Conservation (phyloP, 2,888 invertebrate species). For the Acrobasis suavella region DNA sequence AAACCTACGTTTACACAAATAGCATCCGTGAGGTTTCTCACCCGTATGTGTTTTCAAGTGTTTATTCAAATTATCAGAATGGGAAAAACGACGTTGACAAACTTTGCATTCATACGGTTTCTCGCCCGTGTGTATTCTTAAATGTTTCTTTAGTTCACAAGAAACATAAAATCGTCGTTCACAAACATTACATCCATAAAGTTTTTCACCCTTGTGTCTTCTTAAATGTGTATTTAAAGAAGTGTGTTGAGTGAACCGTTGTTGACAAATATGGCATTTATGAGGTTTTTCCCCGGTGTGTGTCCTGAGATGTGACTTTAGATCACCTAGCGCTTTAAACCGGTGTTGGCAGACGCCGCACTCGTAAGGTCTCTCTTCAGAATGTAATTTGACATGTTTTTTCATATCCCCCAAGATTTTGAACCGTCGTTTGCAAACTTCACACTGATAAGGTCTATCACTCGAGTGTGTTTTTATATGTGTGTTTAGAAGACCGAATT, state of each 20-base stretch:
- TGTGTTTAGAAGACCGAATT: neutral
- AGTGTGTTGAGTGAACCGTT: neutral
- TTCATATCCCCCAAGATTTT: neutral
- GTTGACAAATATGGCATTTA: neutral
- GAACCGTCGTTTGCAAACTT: neutral
- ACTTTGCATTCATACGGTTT: neutral
- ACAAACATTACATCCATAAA: neutral
- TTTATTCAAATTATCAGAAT: neutral
- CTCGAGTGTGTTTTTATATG: neutral
- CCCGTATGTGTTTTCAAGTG: neutral
- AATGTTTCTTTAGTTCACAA: neutral
- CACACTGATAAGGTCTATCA: neutral
- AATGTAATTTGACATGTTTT: neutral
- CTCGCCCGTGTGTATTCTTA: neutral
- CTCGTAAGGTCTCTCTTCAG: neutral
- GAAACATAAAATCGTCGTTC: neutral
- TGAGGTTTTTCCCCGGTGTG: neutral
- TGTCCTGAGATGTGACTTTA: neutral
- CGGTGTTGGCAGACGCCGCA: neutral
- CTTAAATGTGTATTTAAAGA: neutral
- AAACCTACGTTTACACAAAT: neutral
- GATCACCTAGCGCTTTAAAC: neutral
- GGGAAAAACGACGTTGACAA: neutral
- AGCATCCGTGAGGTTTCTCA: neutral
- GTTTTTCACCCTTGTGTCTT: neutral